Percentiles rank a stretch among this genome's conserved stretches.
Conservation (phyloP, 1,140 invertebrate species). For the Carposina sasakii region DNA sequence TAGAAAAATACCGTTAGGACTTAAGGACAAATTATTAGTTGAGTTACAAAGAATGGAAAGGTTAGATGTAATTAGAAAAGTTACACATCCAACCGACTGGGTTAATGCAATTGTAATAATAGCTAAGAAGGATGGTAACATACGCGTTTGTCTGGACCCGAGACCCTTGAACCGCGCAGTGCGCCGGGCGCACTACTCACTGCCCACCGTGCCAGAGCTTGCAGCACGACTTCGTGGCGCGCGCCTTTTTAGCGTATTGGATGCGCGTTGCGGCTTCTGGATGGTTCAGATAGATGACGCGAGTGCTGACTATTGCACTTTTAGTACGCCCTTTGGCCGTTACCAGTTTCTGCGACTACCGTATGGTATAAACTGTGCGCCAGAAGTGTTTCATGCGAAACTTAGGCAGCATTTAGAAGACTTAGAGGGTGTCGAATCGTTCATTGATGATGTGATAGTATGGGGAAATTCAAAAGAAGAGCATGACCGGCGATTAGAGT, state of each 20-base stretch:
- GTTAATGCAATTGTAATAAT: neutral
- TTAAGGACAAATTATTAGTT: constrained; percentile 6
- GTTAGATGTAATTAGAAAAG: constrained; percentile 2
- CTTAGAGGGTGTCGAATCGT: neutral
- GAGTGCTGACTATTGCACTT: neutral
- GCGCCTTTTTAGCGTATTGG: neutral
- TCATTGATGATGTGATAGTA: constrained; percentile 6
- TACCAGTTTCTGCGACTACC: constrained; percentile 5
- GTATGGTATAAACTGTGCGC: constrained; percentile 1
- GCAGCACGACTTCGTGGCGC: neutral
- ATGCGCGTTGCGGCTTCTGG: constrained; percentile 1
- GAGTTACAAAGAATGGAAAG: constrained; percentile 6
- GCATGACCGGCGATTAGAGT: neutral
- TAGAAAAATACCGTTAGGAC: constrained; percentile 13
- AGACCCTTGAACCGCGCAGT: constrained; percentile 7
- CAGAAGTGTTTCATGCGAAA: constrained; percentile 2
- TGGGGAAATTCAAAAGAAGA: constrained; percentile 2
- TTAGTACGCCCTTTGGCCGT: neutral
- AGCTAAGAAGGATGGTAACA: constrained; percentile 2
- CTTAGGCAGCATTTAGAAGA: neutral
- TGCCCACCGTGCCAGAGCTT: neutral
- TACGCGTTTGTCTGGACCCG: constrained; percentile 3
- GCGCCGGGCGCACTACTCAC: constrained; percentile 3
- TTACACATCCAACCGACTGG: neutral
- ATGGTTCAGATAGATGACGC: constrained; percentile 1